phyloP scores from a whole-genome alignment of 64 coral and sea anemone genomes.

The Hydrozoanthus tunicans region DNA sequence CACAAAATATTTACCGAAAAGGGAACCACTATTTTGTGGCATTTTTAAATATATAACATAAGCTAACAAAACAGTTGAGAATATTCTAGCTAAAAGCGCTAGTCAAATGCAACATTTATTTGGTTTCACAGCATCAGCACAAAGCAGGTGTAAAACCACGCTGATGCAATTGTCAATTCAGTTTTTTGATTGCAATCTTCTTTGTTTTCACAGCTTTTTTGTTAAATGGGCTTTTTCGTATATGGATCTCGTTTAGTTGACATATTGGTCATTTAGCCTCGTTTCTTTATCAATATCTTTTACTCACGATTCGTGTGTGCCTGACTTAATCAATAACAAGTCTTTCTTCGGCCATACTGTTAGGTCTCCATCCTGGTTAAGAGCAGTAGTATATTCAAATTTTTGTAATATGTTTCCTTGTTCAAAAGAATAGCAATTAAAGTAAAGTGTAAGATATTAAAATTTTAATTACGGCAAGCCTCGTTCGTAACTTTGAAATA shows the following conservation, averaged over 20 bases:
- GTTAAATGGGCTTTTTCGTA: background rate
- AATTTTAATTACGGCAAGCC: conserved; percentile 9
- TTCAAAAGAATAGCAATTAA: conserved; percentile 22
- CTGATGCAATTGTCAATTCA: background rate
- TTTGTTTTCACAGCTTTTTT: background rate
- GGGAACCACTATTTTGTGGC: background rate
- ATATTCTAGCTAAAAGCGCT: background rate
- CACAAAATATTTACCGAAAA: background rate
- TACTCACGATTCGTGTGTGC: background rate
- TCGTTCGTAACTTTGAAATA: background rate
- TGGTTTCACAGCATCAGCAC: background rate
- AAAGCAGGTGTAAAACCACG: conserved; percentile 2
- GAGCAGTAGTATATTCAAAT: background rate
- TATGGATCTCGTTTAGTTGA: background rate
- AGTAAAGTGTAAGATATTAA: background rate
- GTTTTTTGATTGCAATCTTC: background rate
- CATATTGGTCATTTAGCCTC: background rate
- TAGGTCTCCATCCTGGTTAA: background rate
- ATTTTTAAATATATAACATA: background rate
- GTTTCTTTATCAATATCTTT: background rate
- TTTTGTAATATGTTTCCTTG: conserved; percentile 9
- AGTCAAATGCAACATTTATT: background rate
- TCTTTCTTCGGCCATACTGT: background rate
- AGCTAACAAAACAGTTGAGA: background rate
- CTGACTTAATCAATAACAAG: too few species aligned